These are phyloP conservation scores for Dasyurus viverrinus DNA, from an alignment of 2,113 vertebrate species.

Conservation along the genomic window DNA sequence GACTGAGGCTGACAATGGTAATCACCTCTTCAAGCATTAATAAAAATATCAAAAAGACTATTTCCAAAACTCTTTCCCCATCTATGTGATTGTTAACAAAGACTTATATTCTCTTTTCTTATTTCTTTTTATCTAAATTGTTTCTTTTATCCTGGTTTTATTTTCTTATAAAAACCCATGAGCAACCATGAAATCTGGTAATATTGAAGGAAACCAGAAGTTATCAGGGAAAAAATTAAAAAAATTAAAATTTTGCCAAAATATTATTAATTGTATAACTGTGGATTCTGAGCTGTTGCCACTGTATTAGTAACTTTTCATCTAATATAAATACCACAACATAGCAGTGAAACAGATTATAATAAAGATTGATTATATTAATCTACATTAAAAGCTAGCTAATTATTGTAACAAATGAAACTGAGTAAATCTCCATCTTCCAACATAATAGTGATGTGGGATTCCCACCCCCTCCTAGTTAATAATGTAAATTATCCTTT, in stretches of 20 bases:
- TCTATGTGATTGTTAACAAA: neutral
- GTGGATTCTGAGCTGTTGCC: neutral
- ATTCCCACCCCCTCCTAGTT: too few species aligned
- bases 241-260: neutral
- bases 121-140: neutral
- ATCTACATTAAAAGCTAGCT: too few species aligned
- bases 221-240: neutral
- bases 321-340: neutral
- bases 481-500: too few species aligned
- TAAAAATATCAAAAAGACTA: neutral
- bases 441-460: too few species aligned
- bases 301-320: neutral
- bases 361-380: neutral
- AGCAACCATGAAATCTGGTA: neutral
- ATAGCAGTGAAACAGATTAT: neutral
- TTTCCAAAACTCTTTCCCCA: neutral
- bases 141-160: neutral
- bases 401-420: neutral
- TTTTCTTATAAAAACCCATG: neutral
- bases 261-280: neutral
- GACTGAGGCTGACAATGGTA: neutral
- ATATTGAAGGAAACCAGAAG: neutral
- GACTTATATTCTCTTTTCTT: neutral
- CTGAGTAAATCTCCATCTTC: neutral
- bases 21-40: neutral